Base-by-base conservation (phyloP, 2,888 invertebrate species). In the Eupithecia tripunctaria region DNA sequence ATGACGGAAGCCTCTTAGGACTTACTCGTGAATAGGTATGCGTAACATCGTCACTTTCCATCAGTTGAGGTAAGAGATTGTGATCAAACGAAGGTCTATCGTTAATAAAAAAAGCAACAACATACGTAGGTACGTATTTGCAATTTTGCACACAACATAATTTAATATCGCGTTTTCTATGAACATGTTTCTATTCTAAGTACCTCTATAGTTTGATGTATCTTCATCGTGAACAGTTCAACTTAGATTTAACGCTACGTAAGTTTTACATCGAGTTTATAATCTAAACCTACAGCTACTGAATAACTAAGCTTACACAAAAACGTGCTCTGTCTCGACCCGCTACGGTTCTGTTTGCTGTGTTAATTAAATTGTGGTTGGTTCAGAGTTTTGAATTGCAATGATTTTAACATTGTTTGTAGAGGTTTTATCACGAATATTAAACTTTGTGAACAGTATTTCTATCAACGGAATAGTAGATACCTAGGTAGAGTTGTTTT, bases 211-310 rank as follows among this genome's bases (percentile, higher is more conserved):
- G 71, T 78, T 79, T 77, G 79, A 79, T 76, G 72, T 73, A 79
- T 73, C 76, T 77, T 70, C 70, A 76, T 68, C 74, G 75, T 75
- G 75, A 70, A 77, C 72, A 73, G 67, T 68, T 71, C 72, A 59
- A 69, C 72, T 78, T 78, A 79, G 78, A 78, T 77, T 79, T 75
- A 79, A 76, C 74, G 78, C 78, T 74, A 76, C 69, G 76, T 73
- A 72, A 76, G 74, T 76, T 78, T 78, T 76, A 69, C 77, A 71
- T 51, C 70, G 76, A 72, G 76, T 65, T 74, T 72, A 76, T 78
- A 79, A 79, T 78, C 79, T 78, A 77, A 70, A 72, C 72, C 74
- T 74, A 74, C 65, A 21, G 75, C 77, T 73, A 76, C 78, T 67
- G 71, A 56, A 72, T 25, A 43, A 51, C 47, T n/a, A 21, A 15